Evolutionary conservation across 2,797 vertebrate genomes (phyloP).

Genomic region (Lacerta bilineata): DNA sequence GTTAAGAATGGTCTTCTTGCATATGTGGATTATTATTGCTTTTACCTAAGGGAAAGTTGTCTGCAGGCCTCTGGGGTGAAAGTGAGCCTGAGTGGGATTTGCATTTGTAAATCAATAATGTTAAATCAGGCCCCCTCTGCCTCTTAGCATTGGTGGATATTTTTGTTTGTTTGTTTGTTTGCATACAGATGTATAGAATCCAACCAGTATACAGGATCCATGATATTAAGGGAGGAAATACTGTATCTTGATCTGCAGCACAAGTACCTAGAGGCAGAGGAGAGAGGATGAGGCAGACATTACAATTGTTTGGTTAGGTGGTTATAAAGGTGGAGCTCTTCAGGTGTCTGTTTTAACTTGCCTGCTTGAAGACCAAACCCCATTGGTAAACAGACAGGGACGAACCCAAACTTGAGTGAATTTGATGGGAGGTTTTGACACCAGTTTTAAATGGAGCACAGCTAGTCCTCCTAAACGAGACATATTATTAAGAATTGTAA

Average conservation of each 20-base stretch:
- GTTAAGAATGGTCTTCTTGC: conserved; percentile 43
- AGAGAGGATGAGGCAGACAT: neutral
- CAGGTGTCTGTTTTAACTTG: conserved; percentile 7
- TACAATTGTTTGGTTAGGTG: neutral
- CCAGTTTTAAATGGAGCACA: neutral
- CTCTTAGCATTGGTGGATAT: neutral
- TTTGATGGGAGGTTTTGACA: conserved; percentile 23
- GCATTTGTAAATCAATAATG: neutral
- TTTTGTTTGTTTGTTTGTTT: conserved; percentile 1
- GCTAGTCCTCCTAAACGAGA: conserved; percentile 24
- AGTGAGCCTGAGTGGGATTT: neutral
- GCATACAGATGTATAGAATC: neutral
- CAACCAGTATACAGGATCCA: neutral
- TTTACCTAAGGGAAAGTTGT: conserved; percentile 18
- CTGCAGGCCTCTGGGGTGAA: neutral
- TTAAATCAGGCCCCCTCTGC: neutral
- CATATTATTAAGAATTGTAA: neutral
- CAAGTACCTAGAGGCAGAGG: accelerated
- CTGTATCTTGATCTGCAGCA: neutral
- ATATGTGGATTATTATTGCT: conserved; percentile 32
- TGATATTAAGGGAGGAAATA: neutral
- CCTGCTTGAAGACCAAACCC: accelerated
- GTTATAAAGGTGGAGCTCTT: neutral
- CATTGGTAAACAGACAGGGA: neutral
- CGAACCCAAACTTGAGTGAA: neutral